A percentile compares a stretch with the other conserved stretches of the same genome.
phyloP scores from a whole-genome alignment of 2,797 vertebrate species.

The Coregonus ussuriensis region DNA sequence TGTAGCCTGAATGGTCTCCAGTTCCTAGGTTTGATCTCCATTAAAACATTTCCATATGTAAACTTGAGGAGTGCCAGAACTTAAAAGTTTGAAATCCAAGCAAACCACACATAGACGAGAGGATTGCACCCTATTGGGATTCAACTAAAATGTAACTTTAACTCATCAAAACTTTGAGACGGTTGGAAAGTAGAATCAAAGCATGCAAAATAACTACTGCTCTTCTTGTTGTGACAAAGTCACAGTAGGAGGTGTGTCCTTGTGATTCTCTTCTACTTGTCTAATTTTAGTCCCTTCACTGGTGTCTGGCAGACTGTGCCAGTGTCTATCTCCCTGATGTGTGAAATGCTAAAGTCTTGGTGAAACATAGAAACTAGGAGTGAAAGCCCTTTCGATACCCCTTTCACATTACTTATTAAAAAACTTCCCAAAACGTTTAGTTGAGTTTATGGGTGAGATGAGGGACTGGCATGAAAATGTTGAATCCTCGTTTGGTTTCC shows the following conservation, averaged over 20 bases:
- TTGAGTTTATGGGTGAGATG: neutral
- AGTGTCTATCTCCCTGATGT: slow-evolving; percentile 2
- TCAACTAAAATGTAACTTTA: no score
- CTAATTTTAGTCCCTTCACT: slow-evolving; percentile 2
- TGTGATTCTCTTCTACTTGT: neutral
- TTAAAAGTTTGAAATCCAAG: no score
- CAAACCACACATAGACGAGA: no score
- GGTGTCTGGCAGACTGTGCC: neutral
- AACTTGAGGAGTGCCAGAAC: no score
- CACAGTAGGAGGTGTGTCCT: slow-evolving; percentile 24
- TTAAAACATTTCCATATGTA: no score
- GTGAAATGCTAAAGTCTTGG: neutral
- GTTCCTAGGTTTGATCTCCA: no score
- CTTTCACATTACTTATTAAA: neutral
- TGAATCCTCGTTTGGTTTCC: neutral
- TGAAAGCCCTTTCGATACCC: neutral
- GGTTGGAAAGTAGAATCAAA: no score
- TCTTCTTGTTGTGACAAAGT: slow-evolving; percentile 13
- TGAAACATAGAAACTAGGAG: neutral
- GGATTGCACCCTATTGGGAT: no score
- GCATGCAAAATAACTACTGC: neutral
- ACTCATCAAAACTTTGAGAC: no score
- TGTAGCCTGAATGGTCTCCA: no score
- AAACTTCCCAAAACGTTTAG: neutral
- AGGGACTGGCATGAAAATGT: neutral